Evolutionary conservation across 2,888 invertebrate genomes (phyloP), one percentile per base, ranked within the genome.

Genomic region (Drosophila stalkeri): DNA sequence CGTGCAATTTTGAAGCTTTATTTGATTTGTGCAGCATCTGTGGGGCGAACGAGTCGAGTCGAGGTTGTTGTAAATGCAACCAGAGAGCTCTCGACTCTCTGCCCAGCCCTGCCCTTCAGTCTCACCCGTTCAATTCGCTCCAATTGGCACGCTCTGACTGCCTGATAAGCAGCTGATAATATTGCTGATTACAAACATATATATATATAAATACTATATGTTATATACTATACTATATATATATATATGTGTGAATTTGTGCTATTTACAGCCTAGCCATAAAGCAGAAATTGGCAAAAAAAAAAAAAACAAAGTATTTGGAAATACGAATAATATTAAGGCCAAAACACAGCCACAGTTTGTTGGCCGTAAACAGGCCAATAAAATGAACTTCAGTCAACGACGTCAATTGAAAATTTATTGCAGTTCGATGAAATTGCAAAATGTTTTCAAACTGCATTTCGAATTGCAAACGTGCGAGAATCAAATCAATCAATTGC

Each of bases 101-200:
- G n/a, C 35, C 27, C 37, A 23, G 23, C n/a, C 31, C 37, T 51
- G 18, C 44, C 12, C n/a, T 49, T 49, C 43, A n/a, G 14, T 1
- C 39, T 16, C 14, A 35, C 12, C 27, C 2, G 9, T n/a, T 27
- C n/a, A 11, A n/a, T 31, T 11, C 31, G 64, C 55, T 41, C 20
- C 70, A 63, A 49, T 64, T 41, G 46, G 43, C 78, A 75, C 57
- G 76, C 68, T 68, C 35, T 33, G 20, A 7, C 12, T 18, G 63
- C 43, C 72, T 75, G 78, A 78, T 78, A 78, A 79, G 47, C 62
- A 31, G 33, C 75, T 72, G 78, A 79, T 78, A 66, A 72, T 54
- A 64, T 60, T 14, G 16, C 55, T 35, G 35, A 20, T 12, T 12
- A 46, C 12, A 31, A 11, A 33, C 27, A 9, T 27, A 35, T 18